Conservation (phyloP, 2,797 vertebrate genomes). For the Danio tinwini region DNA sequence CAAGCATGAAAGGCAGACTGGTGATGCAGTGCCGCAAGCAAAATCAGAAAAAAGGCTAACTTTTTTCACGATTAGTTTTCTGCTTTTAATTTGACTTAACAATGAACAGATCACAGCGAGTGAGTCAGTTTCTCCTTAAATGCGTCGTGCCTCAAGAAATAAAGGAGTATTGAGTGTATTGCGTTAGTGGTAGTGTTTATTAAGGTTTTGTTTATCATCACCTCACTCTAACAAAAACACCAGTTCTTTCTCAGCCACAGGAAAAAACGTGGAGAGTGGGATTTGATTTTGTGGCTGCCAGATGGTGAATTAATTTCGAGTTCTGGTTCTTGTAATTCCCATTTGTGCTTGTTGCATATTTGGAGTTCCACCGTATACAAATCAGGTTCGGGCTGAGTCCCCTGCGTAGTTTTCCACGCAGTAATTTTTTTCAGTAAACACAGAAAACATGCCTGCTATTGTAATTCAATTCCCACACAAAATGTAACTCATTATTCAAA, state of each 20-base stretch:
- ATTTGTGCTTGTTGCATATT: conserved; percentile 33
- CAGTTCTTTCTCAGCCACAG: conserved; percentile 31
- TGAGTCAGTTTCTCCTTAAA: conserved; percentile 26
- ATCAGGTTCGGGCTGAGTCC: conserved; percentile 22
- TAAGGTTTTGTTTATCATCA: conserved; percentile 42
- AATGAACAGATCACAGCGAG: background rate
- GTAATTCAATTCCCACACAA: conserved; percentile 5
- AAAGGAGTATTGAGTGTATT: conserved; percentile 25
- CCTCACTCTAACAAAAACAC: conserved; percentile 35
- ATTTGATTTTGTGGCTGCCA: conserved; percentile 36
- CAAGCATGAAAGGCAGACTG: background rate
- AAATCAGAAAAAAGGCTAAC: background rate
- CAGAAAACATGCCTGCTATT: conserved; percentile 7
- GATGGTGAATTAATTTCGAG: conserved; percentile 46
- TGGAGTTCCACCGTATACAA: conserved; percentile 32
- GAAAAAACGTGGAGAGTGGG: conserved; percentile 12
- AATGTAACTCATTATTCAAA: conserved; percentile 16
- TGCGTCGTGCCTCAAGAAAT: background rate
- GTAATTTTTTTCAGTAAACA: conserved; percentile 16
- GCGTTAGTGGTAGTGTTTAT: background rate
- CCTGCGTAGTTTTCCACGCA: background rate
- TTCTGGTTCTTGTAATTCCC: conserved; percentile 42
- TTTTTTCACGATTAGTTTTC: background rate
- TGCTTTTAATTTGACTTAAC: conserved; percentile 16
- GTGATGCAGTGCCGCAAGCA: conserved; percentile 2